Evolutionary conservation across 2,113 vertebrate genomes (phyloP), one percentile per base, ranked within the genome.

Genomic region (Phalacrocorax pelagicus): DNA sequence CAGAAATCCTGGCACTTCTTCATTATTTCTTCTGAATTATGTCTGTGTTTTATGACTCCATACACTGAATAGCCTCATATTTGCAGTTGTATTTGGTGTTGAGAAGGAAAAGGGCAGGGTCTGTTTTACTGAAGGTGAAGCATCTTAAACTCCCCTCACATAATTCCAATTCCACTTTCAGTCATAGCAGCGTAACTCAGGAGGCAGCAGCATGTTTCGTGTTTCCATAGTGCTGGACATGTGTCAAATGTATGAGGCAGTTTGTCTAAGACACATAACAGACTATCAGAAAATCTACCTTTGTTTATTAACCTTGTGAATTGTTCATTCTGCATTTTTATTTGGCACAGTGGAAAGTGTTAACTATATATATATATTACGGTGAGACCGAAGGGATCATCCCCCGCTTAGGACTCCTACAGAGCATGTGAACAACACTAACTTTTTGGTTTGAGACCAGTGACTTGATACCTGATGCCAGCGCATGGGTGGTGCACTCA

Each of bases 151-250:
- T 93, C 91, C 44, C 75, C 55, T 81, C 89, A 88, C 72, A 96
- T 84, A 95, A 94, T 85, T 84, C 24, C 32, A 78, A 32, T 94
- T 89, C 92, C 34, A 18, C 36, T 95, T 96, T 77, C 54, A 73
- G 54, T 84, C 73, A 54, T 5, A 58, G 36, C 8, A 62, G 24
- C 1, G 0, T 87, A 84, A 78, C 44, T 88, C 86, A 82, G 86
- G 15, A 95, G 52, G n/a, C 2, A 0, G 16, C 40, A 81, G 6
- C 11, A n/a, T 32, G 30, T 69, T 80, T 69, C 52, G 6, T 80
- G 27, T 75, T 96, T 94, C 82, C 44, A 40, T 47, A 87, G 46
- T 81, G 69, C 57, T 62, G 34, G 81, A 91, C 51, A 42, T 59
- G n/a, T 36, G 44, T 61, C 71, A 77, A 86, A 74, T 38, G 14